These are phyloP conservation scores for Dipodomys ordii DNA, from an alignment of 2,113 vertebrate genomes.

Conservation along the genomic window DNA sequence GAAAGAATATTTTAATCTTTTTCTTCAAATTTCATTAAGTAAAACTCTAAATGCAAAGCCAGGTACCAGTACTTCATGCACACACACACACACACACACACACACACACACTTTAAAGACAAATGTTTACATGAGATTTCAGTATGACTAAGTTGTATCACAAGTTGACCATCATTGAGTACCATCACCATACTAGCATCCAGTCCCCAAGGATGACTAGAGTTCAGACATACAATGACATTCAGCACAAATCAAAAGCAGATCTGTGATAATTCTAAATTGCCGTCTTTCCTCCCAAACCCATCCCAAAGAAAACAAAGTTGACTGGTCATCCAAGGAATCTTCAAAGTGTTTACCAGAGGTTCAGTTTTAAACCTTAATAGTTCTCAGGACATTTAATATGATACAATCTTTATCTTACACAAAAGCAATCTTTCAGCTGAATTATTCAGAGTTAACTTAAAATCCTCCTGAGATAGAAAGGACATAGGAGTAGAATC, in stretches of 20 bases:
- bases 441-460: background rate
- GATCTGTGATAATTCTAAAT: background rate
- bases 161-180: background rate
- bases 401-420: background rate
- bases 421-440: background rate
- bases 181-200: background rate
- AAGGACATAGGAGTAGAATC: background rate
- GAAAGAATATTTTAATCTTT: slow-evolving; percentile 24
- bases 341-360: background rate
- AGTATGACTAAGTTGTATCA: background rate
- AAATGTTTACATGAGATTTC: background rate
- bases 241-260: background rate
- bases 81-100: too few species aligned
- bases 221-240: background rate
- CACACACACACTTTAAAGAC: background rate
- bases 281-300: background rate
- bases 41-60: slow-evolving; percentile 10
- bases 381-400: background rate
- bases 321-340: background rate
- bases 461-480: background rate
- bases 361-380: background rate
- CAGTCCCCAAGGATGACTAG: background rate
- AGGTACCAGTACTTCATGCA: too few species aligned
- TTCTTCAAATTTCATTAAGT: background rate
- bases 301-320: background rate